These are phyloP conservation scores for Ia io DNA, from an alignment of 2,113 vertebrate genomes.

Conservation along the genomic window DNA sequence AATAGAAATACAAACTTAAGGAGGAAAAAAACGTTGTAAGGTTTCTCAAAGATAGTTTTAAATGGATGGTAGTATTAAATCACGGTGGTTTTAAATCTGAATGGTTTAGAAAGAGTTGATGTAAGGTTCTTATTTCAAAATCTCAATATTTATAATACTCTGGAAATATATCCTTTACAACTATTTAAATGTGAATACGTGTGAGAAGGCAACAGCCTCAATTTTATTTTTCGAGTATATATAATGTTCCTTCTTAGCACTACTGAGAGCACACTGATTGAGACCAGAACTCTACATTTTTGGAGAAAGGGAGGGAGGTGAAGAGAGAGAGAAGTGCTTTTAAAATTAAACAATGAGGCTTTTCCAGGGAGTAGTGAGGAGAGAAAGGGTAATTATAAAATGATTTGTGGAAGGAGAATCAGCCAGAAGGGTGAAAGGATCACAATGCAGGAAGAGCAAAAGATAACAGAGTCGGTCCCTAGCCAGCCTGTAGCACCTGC, in stretches of 20 bases:
- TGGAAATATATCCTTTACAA: neutral
- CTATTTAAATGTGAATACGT: neutral
- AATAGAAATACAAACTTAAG: constrained; percentile 2
- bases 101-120: neutral
- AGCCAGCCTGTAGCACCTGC: neutral
- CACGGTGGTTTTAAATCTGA: neutral
- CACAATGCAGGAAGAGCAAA: neutral
- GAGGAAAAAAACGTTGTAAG: neutral
- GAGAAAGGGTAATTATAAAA: neutral
- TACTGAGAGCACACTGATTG: neutral
- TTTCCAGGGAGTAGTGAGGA: neutral
- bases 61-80: neutral
- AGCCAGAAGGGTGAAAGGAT: neutral
- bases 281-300: neutral
- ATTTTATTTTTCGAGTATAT: neutral
- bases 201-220: neutral
- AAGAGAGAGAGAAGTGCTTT: neutral
- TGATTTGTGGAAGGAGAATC: constrained; percentile 28
- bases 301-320: neutral
- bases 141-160: constrained; percentile 4
- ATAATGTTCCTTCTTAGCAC: neutral
- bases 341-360: neutral
- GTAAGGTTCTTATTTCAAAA: constrained; percentile 9
- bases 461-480: neutral
- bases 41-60: constrained; percentile 18